phyloP scores from a whole-genome alignment of 1,140 invertebrate genomes.

The Bemisia tabaci region DNA sequence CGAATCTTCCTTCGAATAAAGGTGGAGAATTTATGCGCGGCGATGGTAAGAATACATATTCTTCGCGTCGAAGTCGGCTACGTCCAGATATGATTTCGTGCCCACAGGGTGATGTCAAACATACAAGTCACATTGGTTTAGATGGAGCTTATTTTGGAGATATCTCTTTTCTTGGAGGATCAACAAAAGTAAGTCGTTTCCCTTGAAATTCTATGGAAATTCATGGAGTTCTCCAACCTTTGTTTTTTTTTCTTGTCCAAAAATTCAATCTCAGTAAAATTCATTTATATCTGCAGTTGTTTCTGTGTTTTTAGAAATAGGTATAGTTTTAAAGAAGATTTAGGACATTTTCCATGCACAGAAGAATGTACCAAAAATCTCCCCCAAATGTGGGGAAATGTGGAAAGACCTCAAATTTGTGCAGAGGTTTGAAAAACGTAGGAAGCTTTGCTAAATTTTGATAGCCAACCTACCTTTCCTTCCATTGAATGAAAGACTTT shows the following conservation, averaged over 20 bases:
- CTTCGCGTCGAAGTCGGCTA: constrained; percentile 50
- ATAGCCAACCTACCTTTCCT: no score
- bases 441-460: no score
- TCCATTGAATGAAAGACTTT: no score
- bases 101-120: constrained; percentile 91
- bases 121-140: constrained; percentile 91
- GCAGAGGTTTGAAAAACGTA: no score
- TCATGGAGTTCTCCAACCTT: constrained; percentile 20
- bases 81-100: constrained; percentile 89
- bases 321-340: no score
- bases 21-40: constrained; percentile 42
- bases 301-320: constrained; percentile 5
- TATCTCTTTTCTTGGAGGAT: constrained; percentile 61
- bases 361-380: no score
- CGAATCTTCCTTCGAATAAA: constrained; percentile 56
- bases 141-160: constrained; percentile 96
- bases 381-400: no score
- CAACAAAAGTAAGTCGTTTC: constrained; percentile 31
- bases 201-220: no score
- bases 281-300: no score
- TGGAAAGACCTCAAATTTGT: no score
- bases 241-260: constrained; percentile 10
- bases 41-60: constrained; percentile 36
- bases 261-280: neutral
- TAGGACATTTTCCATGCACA: no score